Conservation (phyloP, 2,888 invertebrate genomes). For the Drosophila ochracea region DNA sequence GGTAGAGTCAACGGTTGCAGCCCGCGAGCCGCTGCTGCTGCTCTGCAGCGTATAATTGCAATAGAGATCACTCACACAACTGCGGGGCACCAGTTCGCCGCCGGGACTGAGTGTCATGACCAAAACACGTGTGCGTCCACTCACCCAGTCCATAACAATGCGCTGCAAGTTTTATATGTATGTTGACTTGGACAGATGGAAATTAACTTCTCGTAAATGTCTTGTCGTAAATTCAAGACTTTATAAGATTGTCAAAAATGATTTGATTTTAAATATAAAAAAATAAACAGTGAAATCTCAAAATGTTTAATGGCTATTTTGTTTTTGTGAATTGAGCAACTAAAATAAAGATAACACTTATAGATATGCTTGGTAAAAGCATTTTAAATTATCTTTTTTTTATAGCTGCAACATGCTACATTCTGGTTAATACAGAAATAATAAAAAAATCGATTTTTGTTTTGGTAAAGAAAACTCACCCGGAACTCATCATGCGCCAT, state of each 20-base stretch:
- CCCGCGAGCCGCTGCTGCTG: slow-evolving; percentile 18
- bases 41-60: slow-evolving; percentile 64
- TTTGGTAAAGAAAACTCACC: slow-evolving; percentile 86
- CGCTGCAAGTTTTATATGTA: slow-evolving; percentile 75
- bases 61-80: slow-evolving; percentile 85
- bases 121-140: slow-evolving; percentile 83
- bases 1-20: slow-evolving; percentile 20
- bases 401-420: neutral
- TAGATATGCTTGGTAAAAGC: neutral
- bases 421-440: neutral
- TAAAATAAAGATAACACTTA: neutral
- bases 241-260: neutral
- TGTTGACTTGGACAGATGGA: neutral
- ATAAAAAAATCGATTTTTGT: neutral
- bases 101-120: slow-evolving; percentile 85
- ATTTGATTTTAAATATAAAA: neutral
- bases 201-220: too few species aligned
- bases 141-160: slow-evolving; percentile 85
- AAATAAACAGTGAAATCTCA: neutral
- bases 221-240: too few species aligned
- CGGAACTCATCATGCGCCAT: slow-evolving; percentile 88
- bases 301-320: too few species aligned
- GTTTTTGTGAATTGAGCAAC: neutral
- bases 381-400: neutral
- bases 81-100: slow-evolving; percentile 85